Evolutionary conservation across 2,888 invertebrate genomes (phyloP).

Genomic region (Acanthopleura granulata): DNA sequence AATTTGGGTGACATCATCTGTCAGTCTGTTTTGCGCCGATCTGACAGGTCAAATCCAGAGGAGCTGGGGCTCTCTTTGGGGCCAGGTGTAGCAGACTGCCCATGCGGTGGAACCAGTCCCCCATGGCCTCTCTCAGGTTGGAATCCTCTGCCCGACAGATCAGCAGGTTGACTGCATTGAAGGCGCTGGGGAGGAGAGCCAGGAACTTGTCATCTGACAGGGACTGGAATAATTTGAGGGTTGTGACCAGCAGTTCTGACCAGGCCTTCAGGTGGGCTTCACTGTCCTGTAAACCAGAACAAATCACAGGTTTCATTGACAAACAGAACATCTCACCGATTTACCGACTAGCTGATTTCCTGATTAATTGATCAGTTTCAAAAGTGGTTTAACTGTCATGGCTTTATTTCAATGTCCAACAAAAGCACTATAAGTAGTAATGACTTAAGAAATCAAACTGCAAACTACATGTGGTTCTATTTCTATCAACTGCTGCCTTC

Average conservation of each 20-base stretch:
- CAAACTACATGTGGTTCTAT: no score
- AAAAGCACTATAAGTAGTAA: no score
- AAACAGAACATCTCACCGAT: no score
- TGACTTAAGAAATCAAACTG: no score
- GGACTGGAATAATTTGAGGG: slow-evolving; percentile 79
- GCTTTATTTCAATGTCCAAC: no score
- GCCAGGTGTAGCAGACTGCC: slow-evolving; percentile 48
- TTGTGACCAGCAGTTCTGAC: slow-evolving; percentile 82
- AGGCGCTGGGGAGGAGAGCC: slow-evolving; percentile 75
- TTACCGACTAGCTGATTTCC: no score
- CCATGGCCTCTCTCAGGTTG: slow-evolving; percentile 73
- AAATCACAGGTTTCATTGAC: neutral
- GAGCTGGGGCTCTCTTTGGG: slow-evolving; percentile 21
- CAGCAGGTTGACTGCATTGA: slow-evolving; percentile 74
- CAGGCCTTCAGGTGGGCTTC: slow-evolving; percentile 88
- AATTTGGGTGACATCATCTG: no score
- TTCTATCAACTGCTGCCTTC: no score
- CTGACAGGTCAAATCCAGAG: neutral
- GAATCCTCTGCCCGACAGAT: slow-evolving; percentile 75
- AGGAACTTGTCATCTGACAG: slow-evolving; percentile 73
- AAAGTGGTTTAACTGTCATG: no score
- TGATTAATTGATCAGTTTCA: no score
- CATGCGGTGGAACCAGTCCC: slow-evolving; percentile 74
- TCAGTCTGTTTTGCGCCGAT: neutral
- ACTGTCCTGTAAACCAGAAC: slow-evolving; percentile 76